Evolutionary conservation across 2,113 vertebrate species (phyloP).

Genomic region (Pelecanus crispus): DNA sequence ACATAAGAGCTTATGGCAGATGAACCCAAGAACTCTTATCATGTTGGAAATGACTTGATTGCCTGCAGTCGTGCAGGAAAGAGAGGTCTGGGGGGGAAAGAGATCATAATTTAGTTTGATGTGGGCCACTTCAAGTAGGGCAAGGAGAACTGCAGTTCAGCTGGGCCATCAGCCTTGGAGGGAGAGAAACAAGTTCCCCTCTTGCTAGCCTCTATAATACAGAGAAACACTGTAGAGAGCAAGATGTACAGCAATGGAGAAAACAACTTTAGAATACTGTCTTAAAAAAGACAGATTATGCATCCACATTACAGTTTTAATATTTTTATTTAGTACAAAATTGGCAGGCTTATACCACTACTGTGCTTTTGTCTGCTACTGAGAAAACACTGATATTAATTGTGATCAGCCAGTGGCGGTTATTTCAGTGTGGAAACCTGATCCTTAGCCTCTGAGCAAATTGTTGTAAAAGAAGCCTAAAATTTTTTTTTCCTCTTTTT

Average conservation of each 20-base stretch:
- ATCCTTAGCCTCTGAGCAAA: not conserved
- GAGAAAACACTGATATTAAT: not conserved
- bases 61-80: not conserved
- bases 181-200: not conserved
- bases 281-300: not conserved
- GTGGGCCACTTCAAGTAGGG: not conserved
- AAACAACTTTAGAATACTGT: not conserved
- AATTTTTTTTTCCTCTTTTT: not conserved
- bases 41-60: not conserved
- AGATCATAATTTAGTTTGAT: not conserved
- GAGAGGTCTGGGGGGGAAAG: accelerated
- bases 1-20: not conserved
- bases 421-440: not conserved
- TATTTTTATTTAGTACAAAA: not conserved
- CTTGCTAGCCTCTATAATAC: not conserved
- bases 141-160: not conserved
- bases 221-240: not conserved
- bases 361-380: not conserved
- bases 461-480: not conserved
- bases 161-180: not conserved
- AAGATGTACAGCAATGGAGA: not conserved
- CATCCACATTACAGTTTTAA: not conserved
- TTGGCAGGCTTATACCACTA: not conserved
- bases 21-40: not conserved
- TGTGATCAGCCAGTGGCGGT: not conserved